phyloP scores from a whole-genome alignment of 2,888 invertebrate species.

The Caenorhabditis sp. region DNA sequence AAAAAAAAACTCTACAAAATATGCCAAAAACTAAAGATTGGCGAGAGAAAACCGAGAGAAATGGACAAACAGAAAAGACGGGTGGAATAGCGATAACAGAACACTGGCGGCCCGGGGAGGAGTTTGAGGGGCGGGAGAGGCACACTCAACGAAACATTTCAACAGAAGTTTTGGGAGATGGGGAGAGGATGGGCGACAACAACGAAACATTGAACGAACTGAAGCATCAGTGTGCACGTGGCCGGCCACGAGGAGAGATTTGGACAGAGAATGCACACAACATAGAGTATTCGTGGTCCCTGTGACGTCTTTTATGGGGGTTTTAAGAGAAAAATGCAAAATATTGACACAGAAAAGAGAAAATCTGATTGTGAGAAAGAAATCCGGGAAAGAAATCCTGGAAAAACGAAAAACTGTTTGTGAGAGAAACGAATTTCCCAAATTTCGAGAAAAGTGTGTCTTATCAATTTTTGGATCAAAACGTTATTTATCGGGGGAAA shows the following conservation, averaged over 20 bases:
- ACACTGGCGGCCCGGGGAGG: slow-evolving; percentile 22
- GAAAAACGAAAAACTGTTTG: too few species aligned
- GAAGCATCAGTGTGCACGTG: neutral
- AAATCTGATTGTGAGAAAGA: too few species aligned
- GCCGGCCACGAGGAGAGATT: neutral
- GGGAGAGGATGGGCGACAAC: too few species aligned
- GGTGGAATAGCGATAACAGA: slow-evolving; percentile 52
- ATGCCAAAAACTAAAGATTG: slow-evolving; percentile 21
- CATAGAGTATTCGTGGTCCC: neutral
- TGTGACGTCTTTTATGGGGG: neutral
- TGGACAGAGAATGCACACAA: slow-evolving; percentile 5
- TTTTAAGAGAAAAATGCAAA: too few species aligned
- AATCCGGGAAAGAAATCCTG: too few species aligned
- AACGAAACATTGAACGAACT: slow-evolving; percentile 7
- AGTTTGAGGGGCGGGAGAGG: slow-evolving; percentile 25
- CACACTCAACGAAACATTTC: slow-evolving; percentile 50
- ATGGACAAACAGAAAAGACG: slow-evolving; percentile 37
- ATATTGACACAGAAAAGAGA: too few species aligned
- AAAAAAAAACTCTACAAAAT: neutral
- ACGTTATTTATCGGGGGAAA: neutral
- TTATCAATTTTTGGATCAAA: neutral
- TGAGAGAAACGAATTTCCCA: neutral
- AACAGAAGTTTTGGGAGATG: neutral
- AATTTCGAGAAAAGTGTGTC: too few species aligned
- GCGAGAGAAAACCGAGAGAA: neutral